A percentile compares a stretch with the other conserved stretches of the same genome.
phyloP scores from a whole-genome alignment of 2,113 vertebrate genomes.

The Tylochromis polylepis region DNA sequence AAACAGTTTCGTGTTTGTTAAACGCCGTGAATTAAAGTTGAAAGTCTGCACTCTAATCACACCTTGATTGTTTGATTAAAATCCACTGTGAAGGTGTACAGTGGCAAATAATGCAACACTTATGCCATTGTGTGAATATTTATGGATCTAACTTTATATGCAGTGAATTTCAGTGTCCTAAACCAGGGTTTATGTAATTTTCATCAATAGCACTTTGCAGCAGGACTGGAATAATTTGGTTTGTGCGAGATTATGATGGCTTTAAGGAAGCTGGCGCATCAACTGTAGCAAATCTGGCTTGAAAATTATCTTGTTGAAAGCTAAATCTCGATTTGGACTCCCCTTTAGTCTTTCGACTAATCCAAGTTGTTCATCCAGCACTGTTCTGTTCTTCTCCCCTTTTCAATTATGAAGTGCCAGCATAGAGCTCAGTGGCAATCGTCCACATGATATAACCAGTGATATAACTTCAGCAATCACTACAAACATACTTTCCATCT shows the following conservation, averaged over 20 bases:
- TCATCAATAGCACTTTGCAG: neutral
- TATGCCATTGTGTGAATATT: neutral
- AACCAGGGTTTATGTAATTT: neutral
- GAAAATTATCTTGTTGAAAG: conserved; percentile 43
- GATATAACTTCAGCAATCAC: conserved; percentile 11
- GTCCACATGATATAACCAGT: conserved; percentile 1
- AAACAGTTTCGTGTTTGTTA: neutral
- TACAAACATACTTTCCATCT: neutral
- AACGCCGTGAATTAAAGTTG: neutral
- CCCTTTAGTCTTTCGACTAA: conserved; percentile 12
- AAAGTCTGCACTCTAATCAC: neutral
- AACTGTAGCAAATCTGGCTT: conserved; percentile 21
- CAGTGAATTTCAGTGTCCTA: neutral
- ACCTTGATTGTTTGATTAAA: neutral
- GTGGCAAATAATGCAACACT: neutral
- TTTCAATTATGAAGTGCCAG: neutral
- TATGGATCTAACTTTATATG: neutral
- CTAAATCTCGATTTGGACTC: conserved; percentile 43
- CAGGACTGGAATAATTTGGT: conserved; percentile 37
- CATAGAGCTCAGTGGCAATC: neutral
- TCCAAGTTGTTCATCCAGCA: conserved; percentile 13
- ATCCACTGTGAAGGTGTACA: neutral
- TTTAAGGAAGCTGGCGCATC: conserved; percentile 31
- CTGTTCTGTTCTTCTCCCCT: neutral
- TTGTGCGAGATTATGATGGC: conserved; percentile 32